Base-by-base conservation (phyloP, 2,797 vertebrate genomes). In the Onychomys torridus region DNA sequence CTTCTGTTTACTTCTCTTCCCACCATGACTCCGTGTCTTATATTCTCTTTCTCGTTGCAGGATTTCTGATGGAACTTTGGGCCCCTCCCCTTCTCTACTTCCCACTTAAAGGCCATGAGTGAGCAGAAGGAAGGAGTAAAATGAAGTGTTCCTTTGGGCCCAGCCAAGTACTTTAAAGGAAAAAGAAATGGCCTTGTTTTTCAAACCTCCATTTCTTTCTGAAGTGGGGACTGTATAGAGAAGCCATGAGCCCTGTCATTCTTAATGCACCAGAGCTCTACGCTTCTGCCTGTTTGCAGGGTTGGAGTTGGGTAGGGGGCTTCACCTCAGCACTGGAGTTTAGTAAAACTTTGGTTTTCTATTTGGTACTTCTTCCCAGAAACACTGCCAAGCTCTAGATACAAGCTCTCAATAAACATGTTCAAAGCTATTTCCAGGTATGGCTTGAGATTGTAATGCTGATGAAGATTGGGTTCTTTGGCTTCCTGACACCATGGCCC, bases 391-490 rank as follows among this genome's bases (percentile, higher is more conserved):
- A 87, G 43, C 82, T 76, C 5, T 95, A 23, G 21, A 59, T 49
- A 49, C 59, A 82, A 73, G 13, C 65, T 96, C 61, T 96, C 83
- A 98, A 96, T 98, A 98, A 98, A 98, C 52, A 32, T 57, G 52
- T 95, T 97, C 71, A 67, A 78, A 92, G 65, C 65, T 52, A 3
- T 17, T 91, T 93, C 46, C 11, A 12, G 17, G 29, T 95, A 71
- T 96, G 94, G 19, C 49, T 71, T 90, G 81, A 96, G 59, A 90
- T 92, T 63, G 25, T 91, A 63, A 71, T 52, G 63, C 37, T 63
- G 59, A 43, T 96, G 81, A 25, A 65, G 21, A 34, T 88, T 43
- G 29, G 52, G 34, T 83, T 90, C 23, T 78, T 69, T 65, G n/a
- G 55, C 69, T 67, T 57, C 71, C 29, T 61, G 43, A 43, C 43